Conservation (phyloP, 1,140 invertebrate species). For the Temnothorax nylanderi region DNA sequence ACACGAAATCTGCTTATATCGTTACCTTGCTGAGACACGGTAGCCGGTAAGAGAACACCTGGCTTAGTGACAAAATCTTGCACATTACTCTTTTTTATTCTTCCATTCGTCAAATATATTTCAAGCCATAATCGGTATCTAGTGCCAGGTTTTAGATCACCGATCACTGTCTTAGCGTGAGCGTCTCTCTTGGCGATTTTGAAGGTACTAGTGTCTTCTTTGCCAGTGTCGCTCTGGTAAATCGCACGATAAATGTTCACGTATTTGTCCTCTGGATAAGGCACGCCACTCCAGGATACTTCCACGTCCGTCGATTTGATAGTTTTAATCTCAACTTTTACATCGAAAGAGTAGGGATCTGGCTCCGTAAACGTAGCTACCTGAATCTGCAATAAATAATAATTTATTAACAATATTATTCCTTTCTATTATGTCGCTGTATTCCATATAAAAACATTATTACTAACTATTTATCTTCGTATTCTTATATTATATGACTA, state of each 20-base stretch:
- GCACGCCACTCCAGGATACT: constrained; percentile 93
- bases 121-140: constrained; percentile 95
- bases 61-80: constrained; percentile 95
- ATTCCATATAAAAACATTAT: background rate
- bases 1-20: background rate
- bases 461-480: background rate
- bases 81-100: constrained; percentile 95
- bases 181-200: constrained; percentile 93
- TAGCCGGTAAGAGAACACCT: constrained; percentile 86
- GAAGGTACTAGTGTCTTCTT: constrained; percentile 93
- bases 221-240: constrained; percentile 91
- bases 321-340: constrained; percentile 90
- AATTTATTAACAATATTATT: constrained; percentile 32
- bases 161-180: constrained; percentile 89
- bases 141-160: constrained; percentile 92
- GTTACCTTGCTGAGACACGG: constrained; percentile 86
- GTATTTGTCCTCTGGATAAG: constrained; percentile 94
- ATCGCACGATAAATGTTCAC: constrained; percentile 96
- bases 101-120: constrained; percentile 94
- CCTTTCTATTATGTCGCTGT: background rate
- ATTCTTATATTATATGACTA: background rate
- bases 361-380: constrained; percentile 80
- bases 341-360: constrained; percentile 93
- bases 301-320: constrained; percentile 92
- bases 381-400: constrained; percentile 75